phyloP scores from a whole-genome alignment of 2,113 vertebrate species.

The Dermatemys mawii region DNA sequence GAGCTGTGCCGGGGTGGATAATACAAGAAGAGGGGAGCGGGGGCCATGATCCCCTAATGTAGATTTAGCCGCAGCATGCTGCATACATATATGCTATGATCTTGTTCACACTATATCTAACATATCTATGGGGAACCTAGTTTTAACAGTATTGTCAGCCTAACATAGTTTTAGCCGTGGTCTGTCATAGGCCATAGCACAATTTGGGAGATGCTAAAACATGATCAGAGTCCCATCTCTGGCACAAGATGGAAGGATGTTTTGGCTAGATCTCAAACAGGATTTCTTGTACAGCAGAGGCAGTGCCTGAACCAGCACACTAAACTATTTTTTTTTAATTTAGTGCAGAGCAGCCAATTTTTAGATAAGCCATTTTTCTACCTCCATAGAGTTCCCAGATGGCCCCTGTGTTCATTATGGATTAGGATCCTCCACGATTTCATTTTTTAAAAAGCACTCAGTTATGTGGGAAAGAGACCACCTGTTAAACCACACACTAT shows the following conservation, averaged over 20 bases:
- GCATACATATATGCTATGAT: rapidly evolving
- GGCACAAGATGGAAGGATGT: neutral
- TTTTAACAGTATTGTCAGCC: neutral
- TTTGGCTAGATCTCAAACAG: neutral
- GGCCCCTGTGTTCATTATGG: neutral
- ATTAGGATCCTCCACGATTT: neutral
- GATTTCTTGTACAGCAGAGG: rapidly evolving
- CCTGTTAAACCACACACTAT: neutral
- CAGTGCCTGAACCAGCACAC: neutral
- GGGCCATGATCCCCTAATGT: neutral
- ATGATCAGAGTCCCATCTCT: neutral
- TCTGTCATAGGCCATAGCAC: neutral
- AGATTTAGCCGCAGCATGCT: neutral
- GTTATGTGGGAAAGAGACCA: neutral
- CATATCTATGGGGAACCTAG: neutral
- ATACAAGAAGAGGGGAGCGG: neutral
- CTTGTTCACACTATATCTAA: rapidly evolving
- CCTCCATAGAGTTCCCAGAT: neutral
- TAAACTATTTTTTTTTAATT: neutral
- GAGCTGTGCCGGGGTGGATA: neutral
- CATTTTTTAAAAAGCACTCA: neutral
- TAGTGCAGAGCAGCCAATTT: rapidly evolving
- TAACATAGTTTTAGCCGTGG: neutral
- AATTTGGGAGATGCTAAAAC: neutral
- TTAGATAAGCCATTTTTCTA: neutral